phyloP scores from a whole-genome alignment of 2,888 invertebrate genomes.

The Drosophila atripex region DNA sequence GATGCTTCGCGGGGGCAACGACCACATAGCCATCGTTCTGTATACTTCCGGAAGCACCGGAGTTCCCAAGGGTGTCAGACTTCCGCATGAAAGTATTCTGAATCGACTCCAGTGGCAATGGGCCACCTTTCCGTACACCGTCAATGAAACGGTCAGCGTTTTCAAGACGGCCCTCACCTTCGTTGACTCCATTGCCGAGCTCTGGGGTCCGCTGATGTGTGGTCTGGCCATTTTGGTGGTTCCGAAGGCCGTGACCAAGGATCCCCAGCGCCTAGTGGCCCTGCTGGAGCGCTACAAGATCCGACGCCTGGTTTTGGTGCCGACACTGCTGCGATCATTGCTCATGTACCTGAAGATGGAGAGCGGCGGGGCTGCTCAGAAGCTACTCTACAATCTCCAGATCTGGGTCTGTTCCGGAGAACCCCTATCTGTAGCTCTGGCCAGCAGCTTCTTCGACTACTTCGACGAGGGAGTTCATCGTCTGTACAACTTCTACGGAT shows the following conservation, averaged over 20 bases:
- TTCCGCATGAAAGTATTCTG: conserved; percentile 90
- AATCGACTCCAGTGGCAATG: conserved; percentile 96
- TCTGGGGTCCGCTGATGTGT: conserved; percentile 93
- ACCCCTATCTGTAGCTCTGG: conserved; percentile 88
- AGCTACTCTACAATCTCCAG: conserved; percentile 86
- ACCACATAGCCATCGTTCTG: conserved; percentile 79
- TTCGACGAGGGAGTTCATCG: conserved; percentile 88
- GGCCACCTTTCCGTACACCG: conserved; percentile 89
- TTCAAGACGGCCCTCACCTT: conserved; percentile 97
- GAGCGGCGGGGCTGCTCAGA: conserved; percentile 82
- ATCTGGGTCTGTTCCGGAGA: conserved; percentile 96
- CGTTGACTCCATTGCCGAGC: conserved; percentile 94
- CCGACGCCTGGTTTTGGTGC: conserved; percentile 92
- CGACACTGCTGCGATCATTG: conserved; percentile 91
- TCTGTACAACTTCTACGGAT: conserved; percentile 95
- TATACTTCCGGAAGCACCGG: conserved; percentile 93
- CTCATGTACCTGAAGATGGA: conserved; percentile 89
- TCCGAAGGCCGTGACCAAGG: conserved; percentile 89
- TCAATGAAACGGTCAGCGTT: conserved; percentile 88
- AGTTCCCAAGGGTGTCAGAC: conserved; percentile 93
- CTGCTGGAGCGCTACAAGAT: conserved; percentile 90
- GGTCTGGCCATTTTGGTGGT: conserved; percentile 89
- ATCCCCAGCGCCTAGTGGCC: conserved; percentile 90
- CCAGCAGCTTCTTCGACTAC: conserved; percentile 90
- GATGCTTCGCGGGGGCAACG: conserved; percentile 80